Percentiles rank a stretch among this genome's conserved stretches.
Conservation (phyloP, 2,797 vertebrate species). For the Xiphorhynchus erythropygius region DNA sequence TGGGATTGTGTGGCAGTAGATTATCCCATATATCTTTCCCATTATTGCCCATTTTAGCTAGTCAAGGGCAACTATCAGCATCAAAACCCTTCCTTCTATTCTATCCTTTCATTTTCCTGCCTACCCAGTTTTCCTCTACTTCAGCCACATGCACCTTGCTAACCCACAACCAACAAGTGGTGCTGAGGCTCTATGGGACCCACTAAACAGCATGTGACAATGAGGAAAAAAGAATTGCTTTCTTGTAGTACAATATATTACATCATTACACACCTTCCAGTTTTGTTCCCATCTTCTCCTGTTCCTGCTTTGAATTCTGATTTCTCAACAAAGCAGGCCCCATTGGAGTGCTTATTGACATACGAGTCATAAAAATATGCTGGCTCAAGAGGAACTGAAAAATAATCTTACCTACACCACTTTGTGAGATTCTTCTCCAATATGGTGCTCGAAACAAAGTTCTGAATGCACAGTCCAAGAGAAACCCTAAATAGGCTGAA, state of each 20-base stretch:
- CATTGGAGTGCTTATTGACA: neutral
- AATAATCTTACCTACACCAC: neutral
- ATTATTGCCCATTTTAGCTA: constrained; percentile 3
- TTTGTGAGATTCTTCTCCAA: neutral
- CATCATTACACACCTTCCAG: neutral
- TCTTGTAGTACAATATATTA: neutral
- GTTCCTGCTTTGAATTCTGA: neutral
- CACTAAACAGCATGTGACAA: neutral
- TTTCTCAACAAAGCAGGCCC: neutral
- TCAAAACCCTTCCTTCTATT: neutral
- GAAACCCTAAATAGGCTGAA: neutral
- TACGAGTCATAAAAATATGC: neutral
- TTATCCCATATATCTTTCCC: neutral
- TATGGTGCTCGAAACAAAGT: neutral
- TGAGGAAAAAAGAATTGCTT: neutral
- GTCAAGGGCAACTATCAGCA: neutral
- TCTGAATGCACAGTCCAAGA: accelerated
- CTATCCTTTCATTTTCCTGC: neutral
- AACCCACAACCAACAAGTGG: neutral
- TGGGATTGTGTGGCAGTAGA: neutral
- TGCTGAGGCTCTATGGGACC: neutral
- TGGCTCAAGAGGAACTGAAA: neutral
- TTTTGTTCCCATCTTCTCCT: neutral
- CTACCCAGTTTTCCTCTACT: neutral
- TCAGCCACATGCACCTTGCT: neutral